These are phyloP conservation scores for Channa maculata DNA, from an alignment of 2,113 vertebrate species.

Conservation along the genomic window DNA sequence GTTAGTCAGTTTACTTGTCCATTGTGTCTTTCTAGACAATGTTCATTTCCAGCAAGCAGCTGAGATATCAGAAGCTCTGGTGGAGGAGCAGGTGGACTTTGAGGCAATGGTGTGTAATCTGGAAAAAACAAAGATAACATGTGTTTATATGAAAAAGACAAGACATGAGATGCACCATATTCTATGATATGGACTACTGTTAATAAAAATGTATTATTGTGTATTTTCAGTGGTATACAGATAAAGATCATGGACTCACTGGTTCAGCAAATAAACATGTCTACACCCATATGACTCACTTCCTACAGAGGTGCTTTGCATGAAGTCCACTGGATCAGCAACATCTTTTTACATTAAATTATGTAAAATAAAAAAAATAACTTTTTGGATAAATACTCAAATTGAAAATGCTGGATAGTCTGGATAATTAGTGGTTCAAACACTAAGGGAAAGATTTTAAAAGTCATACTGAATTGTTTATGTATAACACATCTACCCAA, in stretches of 20 bases:
- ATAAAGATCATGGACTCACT: conserved; percentile 90
- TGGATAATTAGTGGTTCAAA: not conserved
- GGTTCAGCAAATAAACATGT: conserved; percentile 91
- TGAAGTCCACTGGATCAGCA: conserved; percentile 37
- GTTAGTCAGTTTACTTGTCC: not conserved
- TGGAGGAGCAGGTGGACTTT: conserved; percentile 94
- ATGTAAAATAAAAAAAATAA: not conserved
- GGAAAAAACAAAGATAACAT: not conserved
- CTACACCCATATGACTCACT: conserved; percentile 95
- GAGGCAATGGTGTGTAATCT: conserved; percentile 91
- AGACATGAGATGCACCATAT: too few species aligned
- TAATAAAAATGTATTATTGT: not conserved
- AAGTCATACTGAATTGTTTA: too few species aligned
- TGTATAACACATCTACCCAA: too few species aligned
- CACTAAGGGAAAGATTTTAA: too few species aligned
- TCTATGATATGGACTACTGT: not conserved
- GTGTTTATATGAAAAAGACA: too few species aligned
- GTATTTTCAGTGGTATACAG: conserved; percentile 92
- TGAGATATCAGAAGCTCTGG: conserved; percentile 95
- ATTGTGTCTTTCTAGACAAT: conserved; percentile 86
- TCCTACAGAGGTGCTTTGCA: conserved; percentile 90
- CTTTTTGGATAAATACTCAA: not conserved
- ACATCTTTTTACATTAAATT: not conserved
- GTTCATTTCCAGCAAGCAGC: conserved; percentile 98
- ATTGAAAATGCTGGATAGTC: not conserved